Base-by-base conservation (phyloP, 2,888 invertebrate species). In the Catocala sponsa region DNA sequence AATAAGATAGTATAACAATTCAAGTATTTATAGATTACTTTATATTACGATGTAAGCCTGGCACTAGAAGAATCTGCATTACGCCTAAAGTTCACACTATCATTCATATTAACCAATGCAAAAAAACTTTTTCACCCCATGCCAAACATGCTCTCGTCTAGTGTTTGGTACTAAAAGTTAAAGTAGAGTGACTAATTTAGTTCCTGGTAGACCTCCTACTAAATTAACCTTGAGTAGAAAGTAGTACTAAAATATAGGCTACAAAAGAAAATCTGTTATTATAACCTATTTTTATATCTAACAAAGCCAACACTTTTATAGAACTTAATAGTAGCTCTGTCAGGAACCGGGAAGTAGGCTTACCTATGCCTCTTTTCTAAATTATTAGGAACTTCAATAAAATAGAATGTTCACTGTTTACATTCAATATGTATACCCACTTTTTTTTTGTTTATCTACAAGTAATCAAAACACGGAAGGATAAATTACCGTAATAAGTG, bases 401-500 rank as follows among this genome's bases (percentile, higher is more conserved):
- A n/a, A 53, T 33, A 38, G 12, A 32, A 44, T 4, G 32, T 42
- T 43, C 10, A 33, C 13, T 44, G 2, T 52, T 42, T 12, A 42
- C 51, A 52, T 42, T 11, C 10, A 42, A n/a, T 44, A 54, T 44
- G 43, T 32, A 33, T 32, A 58, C 41, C 47, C 15, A 51, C 35
- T 41, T 46, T 5, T 43, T n/a, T 41, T 46, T n/a, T 12, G 9
- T 13, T 9, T 13, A 11, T n/a, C 9, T 43, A 33, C 32, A 13
- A 11, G 5, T 41, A 15, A n/a, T 59, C 43, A 58, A 67, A 50
- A 59, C 15, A 55, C 12, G 41, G 46, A 43, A 47, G 12, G 6
- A 58, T 41, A 50, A 55, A 25, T 41, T 65, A 77, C 78, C 76
- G 76, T 47, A 73, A 73, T 78, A 77, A 55, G 56, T 64, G 76